These are phyloP conservation scores for Lasaia peninsularis DNA, from an alignment of 1,140 invertebrate species.

Conservation along the genomic window DNA sequence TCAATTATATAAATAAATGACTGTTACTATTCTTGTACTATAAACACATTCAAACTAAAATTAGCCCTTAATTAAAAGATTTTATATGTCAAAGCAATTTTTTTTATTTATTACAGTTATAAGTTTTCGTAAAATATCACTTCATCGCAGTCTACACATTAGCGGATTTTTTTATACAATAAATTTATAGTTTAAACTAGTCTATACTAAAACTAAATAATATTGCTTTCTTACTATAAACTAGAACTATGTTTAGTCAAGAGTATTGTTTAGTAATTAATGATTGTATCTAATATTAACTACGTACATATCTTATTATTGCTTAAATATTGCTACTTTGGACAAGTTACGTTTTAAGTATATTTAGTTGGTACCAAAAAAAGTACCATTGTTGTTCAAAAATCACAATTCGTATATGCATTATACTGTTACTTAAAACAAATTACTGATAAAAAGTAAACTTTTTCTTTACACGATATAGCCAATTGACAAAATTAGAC, in stretches of 20 bases:
- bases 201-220: constrained; percentile 28
- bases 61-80: background rate
- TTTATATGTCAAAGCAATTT: background rate
- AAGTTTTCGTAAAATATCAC: constrained; percentile 15
- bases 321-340: constrained; percentile 48
- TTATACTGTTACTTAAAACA: no score
- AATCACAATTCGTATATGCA: background rate
- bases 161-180: constrained; percentile 15
- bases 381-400: background rate
- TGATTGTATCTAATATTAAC: constrained; percentile 1
- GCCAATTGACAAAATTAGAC: no score
- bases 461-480: no score
- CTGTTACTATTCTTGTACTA: background rate
- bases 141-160: constrained; percentile 24
- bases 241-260: constrained; percentile 23
- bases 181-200: constrained; percentile 8
- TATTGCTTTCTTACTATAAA: constrained; percentile 33
- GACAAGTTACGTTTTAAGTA: constrained; percentile 36
- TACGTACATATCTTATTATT: constrained; percentile 36
- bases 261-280: constrained; percentile 11
- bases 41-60: background rate
- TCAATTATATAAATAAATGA: background rate
- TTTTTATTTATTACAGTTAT: background rate
- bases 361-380: background rate
- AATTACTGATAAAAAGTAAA: no score